Percentiles rank a stretch among this genome's conserved stretches.
These are phyloP conservation scores for Spea multiplicata DNA, from an alignment of 2,113 vertebrate genomes.

Conservation along the genomic window DNA sequence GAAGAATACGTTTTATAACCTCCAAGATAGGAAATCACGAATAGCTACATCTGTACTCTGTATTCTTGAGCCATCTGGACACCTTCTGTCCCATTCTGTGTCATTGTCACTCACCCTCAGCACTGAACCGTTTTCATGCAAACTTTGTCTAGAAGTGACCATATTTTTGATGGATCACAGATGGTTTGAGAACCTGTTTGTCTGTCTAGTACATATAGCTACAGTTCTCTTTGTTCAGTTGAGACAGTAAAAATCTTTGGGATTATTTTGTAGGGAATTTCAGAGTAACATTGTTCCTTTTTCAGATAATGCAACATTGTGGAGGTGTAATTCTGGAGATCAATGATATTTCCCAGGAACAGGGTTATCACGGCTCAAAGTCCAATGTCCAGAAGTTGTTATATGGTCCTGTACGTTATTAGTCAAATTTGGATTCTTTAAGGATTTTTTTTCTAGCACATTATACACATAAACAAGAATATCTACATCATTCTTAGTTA, in stretches of 20 bases:
- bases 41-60: conserved; percentile 1
- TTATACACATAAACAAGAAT: too few relatives aligned
- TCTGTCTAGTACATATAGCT: background rate
- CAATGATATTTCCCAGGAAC: too few relatives aligned
- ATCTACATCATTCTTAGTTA: too few relatives aligned
- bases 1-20: background rate
- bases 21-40: conserved; percentile 7
- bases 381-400: too few relatives aligned
- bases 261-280: background rate
- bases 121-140: background rate
- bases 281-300: background rate
- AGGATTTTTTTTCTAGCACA: too few relatives aligned
- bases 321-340: too few relatives aligned
- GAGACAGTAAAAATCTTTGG: background rate
- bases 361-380: too few relatives aligned
- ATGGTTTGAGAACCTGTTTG: conserved; percentile 14
- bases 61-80: conserved; percentile 22
- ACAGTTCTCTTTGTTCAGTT: background rate
- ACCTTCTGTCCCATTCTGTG: conserved; percentile 7
- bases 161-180: conserved; percentile 20
- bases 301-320: background rate
- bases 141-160: conserved; percentile 15
- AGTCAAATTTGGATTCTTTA: too few relatives aligned
- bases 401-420: too few relatives aligned
- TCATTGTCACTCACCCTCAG: background rate